Conservation (phyloP, 2,113 vertebrate genomes). For the Onychostoma macrolepis region DNA sequence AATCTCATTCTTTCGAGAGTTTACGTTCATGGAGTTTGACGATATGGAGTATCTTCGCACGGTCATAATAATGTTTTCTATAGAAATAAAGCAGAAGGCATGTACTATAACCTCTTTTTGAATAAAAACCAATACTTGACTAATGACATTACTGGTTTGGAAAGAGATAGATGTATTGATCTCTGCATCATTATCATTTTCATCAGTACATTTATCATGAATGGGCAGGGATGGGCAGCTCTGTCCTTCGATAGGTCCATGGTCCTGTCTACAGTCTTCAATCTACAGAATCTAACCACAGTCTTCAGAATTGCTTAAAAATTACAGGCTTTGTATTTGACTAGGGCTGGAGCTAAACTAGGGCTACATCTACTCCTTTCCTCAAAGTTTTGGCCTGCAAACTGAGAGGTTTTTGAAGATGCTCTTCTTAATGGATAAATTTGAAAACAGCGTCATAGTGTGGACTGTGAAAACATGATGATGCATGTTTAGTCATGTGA, state of each 20-base stretch:
- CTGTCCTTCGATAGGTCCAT: not conserved
- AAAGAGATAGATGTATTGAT: not conserved
- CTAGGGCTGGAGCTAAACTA: not conserved
- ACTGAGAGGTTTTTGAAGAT: not conserved
- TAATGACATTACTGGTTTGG: not conserved
- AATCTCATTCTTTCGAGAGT: slow-evolving; percentile 56
- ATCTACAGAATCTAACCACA: not conserved
- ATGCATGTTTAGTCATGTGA: too few species aligned
- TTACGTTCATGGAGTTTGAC: slow-evolving; percentile 63
- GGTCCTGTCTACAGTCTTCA: not conserved
- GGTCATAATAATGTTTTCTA: slow-evolving; percentile 88
- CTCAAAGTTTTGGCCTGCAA: not conserved
- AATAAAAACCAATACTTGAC: not conserved
- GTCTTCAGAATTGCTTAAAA: not conserved
- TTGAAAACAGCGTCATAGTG: too few species aligned
- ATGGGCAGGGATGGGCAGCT: not conserved
- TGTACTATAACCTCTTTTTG: not conserved
- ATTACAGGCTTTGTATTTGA: not conserved
- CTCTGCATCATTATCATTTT: not conserved
- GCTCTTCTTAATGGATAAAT: too few species aligned
- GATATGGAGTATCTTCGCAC: slow-evolving; percentile 86
- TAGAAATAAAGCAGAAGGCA: slow-evolving; percentile 53
- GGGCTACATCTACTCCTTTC: not conserved
- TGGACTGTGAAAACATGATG: too few species aligned
- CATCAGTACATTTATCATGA: not conserved